Evolutionary conservation across 1,140 invertebrate species (phyloP), one percentile per base, ranked within the genome.

Genomic region (Caenorhabditis elegans): DNA sequence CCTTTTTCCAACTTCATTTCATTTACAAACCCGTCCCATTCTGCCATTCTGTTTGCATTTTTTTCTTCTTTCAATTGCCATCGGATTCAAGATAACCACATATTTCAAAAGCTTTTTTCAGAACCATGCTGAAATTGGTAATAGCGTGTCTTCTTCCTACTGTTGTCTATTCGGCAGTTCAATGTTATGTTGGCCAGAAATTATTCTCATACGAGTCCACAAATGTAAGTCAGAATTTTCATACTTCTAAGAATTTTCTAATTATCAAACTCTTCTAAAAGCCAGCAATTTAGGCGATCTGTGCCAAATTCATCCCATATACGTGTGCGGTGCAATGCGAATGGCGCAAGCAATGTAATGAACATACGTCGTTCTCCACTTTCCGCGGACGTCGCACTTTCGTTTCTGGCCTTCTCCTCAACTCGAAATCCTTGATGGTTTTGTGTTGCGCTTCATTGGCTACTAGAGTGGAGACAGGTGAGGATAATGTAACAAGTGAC

Each of bases 151-250:
- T 70, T 22, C 60, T 78, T 24, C 49, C 49, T 19, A 55, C 53
- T 15, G 19, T 79, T 1, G 53, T 53, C 2, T 46, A 81, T 28
- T 46, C 70, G 5, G 70, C 77, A 28, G 81, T 83, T 31, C 83
- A 84, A 24, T 84, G 83, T 60, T 79, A 84, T n/a, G 78, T 84
- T 15, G 83, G 83, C 15, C 83, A 83, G 60, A 83, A 83, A 39
- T 49, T 84, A 17, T 84, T 84, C 34, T 78, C 65, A 1, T 76
- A 76, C 19, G 83, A 83, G 39, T 39, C 48, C 1, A 82, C 79
- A 26, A 84, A 84, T 36, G 83, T 84, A 43, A 43, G 75, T 77
- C 15, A 6, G 1, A 2, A 6, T 55, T 65, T 60, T 5, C 19
- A 15, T n/a, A n/a, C n/a, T n/a, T n/a, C n/a, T n/a, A n/a, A n/a